phyloP scores from a whole-genome alignment of 2,797 vertebrate genomes.

The Sebastes minor region DNA sequence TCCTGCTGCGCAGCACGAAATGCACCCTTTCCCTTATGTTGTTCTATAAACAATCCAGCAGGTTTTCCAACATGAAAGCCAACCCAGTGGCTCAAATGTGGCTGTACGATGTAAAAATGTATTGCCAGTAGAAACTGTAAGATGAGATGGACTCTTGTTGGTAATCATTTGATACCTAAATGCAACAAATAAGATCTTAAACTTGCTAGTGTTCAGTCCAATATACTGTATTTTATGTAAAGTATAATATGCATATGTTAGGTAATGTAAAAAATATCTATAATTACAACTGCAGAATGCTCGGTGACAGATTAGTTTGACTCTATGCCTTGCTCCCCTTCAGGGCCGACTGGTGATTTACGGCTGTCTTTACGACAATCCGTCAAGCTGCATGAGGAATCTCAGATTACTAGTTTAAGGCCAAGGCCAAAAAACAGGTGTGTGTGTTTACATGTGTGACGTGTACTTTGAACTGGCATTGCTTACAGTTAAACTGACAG shows the following conservation, averaged over 20 bases:
- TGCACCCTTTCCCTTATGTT: not conserved
- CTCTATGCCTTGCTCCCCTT: not conserved
- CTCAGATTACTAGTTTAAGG: conserved; percentile 40
- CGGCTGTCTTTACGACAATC: not conserved
- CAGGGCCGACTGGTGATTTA: conserved; percentile 7
- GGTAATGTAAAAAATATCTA: not conserved
- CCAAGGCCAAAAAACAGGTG: conserved; percentile 36
- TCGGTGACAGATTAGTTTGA: not conserved
- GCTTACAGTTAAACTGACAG: not conserved
- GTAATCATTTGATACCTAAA: not conserved
- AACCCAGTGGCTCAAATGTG: not conserved
- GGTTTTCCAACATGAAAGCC: conserved; percentile 1
- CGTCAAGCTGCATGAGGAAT: conserved; percentile 1
- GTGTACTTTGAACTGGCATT: not conserved
- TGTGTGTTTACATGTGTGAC: not conserved
- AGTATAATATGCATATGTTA: not conserved
- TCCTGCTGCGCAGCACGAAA: not conserved
- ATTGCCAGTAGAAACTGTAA: not conserved
- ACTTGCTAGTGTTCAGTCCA: not conserved
- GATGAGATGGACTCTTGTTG: not conserved
- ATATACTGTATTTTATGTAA: not conserved
- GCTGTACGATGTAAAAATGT: not conserved
- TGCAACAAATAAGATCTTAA: not conserved
- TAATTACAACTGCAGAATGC: not conserved
- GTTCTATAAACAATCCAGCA: conserved; percentile 16